Percentiles rank a stretch among this genome's conserved stretches.
Conservation (phyloP, 2,113 vertebrate species). For the Nansenia antarctica region DNA sequence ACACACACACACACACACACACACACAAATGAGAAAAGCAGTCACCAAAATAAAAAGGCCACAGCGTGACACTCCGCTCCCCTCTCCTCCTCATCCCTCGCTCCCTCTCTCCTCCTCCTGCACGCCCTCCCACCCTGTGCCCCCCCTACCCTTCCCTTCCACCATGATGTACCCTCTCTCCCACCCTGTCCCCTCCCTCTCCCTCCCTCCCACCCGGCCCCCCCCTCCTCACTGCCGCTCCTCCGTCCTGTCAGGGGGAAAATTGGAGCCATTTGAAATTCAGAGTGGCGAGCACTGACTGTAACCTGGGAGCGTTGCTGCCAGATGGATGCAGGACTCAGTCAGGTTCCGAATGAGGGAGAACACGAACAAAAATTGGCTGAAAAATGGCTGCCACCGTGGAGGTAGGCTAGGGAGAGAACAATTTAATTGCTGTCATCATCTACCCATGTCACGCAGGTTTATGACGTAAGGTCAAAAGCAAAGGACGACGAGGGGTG, state of each 20-base stretch:
- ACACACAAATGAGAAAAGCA: slow-evolving; percentile 85
- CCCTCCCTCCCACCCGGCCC: slow-evolving; percentile 76
- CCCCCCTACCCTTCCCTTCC: slow-evolving; percentile 39
- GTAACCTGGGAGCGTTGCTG: slow-evolving; percentile 53
- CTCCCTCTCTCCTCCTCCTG: slow-evolving; percentile 88
- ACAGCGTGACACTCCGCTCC: slow-evolving; percentile 81
- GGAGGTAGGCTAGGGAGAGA: no score
- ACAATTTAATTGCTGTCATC: no score
- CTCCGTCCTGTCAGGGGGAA: slow-evolving; percentile 87
- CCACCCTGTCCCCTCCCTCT: slow-evolving; percentile 4
- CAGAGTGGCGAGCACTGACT: slow-evolving; percentile 70
- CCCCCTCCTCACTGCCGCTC: slow-evolving; percentile 83
- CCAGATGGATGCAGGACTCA: slow-evolving; percentile 53
- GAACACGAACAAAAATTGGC: slow-evolving; percentile 46
- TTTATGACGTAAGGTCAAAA: no score
- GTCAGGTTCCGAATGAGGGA: slow-evolving; percentile 56
- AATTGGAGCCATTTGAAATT: slow-evolving; percentile 82
- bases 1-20: slow-evolving; percentile 70
- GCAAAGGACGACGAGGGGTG: no score
- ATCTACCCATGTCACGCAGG: no score
- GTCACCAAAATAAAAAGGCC: slow-evolving; percentile 86
- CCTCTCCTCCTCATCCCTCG: slow-evolving; percentile 72
- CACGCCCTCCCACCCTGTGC: slow-evolving; percentile 55
- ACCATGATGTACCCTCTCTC: slow-evolving; percentile 45
- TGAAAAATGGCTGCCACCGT: slow-evolving; percentile 52